These are phyloP conservation scores for Cylindroiulus punctatus DNA, from an alignment of 2,888 invertebrate species.

Conservation along the genomic window DNA sequence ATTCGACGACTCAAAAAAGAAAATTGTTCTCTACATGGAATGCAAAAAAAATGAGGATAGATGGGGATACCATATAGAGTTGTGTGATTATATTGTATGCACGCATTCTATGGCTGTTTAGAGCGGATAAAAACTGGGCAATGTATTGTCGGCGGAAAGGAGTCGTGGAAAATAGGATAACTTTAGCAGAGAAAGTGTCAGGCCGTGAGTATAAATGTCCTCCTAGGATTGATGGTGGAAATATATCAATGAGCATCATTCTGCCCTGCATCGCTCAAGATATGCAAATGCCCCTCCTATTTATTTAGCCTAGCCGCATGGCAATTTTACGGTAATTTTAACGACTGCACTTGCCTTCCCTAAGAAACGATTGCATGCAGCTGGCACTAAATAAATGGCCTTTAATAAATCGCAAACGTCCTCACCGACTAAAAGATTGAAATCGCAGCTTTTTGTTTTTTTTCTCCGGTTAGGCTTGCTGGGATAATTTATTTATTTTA, in stretches of 20 bases:
- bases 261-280: constrained; percentile 52
- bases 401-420: constrained; percentile 40
- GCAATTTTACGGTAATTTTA: constrained; percentile 52
- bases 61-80: background rate
- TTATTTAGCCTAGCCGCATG: constrained; percentile 48
- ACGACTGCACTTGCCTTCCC: constrained; percentile 30
- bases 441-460: constrained; percentile 35
- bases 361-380: constrained; percentile 35
- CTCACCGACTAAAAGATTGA: constrained; percentile 39
- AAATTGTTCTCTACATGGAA: too few species aligned
- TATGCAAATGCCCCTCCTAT: constrained; percentile 51
- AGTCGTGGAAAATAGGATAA: constrained; percentile 46
- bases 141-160: constrained; percentile 13
- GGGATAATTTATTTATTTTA: constrained; percentile 39
- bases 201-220: constrained; percentile 36
- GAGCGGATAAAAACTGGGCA: background rate
- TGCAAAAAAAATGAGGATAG: background rate
- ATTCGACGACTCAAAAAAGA: background rate
- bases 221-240: constrained; percentile 55
- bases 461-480: background rate
- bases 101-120: background rate
- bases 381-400: constrained; percentile 30
- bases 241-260: constrained; percentile 56
- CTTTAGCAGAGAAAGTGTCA: constrained; percentile 62
- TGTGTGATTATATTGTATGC: background rate